These are phyloP conservation scores for Drosophila suzukii DNA, from an alignment of 1,140 invertebrate species.

Conservation along the genomic window DNA sequence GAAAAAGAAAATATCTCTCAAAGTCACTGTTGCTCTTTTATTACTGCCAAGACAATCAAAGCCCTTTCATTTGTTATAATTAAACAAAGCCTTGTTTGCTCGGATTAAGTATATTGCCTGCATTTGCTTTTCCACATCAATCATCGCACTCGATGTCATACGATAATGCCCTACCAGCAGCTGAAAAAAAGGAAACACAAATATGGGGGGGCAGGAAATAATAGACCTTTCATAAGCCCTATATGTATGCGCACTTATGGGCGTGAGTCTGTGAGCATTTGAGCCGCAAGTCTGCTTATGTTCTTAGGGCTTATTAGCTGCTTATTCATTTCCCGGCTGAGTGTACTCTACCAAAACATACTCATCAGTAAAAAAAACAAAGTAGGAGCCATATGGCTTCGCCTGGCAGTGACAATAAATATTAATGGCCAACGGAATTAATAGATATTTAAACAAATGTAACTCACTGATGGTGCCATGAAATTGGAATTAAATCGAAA, in stretches of 20 bases:
- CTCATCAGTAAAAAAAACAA: background rate
- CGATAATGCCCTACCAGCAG: slow-evolving; percentile 11
- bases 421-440: slow-evolving; percentile 39
- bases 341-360: background rate
- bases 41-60: background rate
- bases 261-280: slow-evolving; percentile 14
- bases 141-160: slow-evolving; percentile 52
- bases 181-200: background rate
- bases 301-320: slow-evolving; percentile 63
- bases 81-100: slow-evolving; percentile 38
- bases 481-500: slow-evolving; percentile 69
- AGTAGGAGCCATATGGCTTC: slow-evolving; percentile 24
- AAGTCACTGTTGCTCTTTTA: background rate
- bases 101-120: slow-evolving; percentile 12
- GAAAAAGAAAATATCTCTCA: background rate
- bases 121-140: slow-evolving; percentile 38
- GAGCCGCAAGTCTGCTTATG: slow-evolving; percentile 42
- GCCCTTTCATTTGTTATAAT: slow-evolving; percentile 46
- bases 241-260: slow-evolving; percentile 23
- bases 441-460: slow-evolving; percentile 52
- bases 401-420: slow-evolving; percentile 46
- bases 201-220: slow-evolving; percentile 6
- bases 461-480: slow-evolving; percentile 35
- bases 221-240: slow-evolving; percentile 34
- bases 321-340: slow-evolving; percentile 31